phyloP scores from a whole-genome alignment of 2,888 invertebrate genomes.

The Danaus chrysippus region DNA sequence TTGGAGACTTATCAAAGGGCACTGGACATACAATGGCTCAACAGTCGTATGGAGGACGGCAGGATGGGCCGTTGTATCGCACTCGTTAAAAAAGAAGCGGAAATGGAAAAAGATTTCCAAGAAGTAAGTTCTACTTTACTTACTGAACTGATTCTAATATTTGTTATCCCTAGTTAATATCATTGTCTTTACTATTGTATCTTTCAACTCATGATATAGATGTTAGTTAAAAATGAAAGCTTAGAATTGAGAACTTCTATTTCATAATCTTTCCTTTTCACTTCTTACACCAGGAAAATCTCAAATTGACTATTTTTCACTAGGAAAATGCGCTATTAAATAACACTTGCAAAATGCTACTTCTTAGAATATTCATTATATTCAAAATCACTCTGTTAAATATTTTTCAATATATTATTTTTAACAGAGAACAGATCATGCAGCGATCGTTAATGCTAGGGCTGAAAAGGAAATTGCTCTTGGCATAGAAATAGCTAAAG shows the following conservation, averaged over 20 bases:
- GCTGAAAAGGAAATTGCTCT: conserved; percentile 56
- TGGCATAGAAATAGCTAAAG: conserved; percentile 56
- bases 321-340: too few relatives aligned
- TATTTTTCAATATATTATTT: background rate
- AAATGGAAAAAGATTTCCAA: conserved; percentile 67
- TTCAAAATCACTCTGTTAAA: background rate
- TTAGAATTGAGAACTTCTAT: too few relatives aligned
- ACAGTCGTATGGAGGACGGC: conserved; percentile 67
- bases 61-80: conserved; percentile 66
- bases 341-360: too few relatives aligned
- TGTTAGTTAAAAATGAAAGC: too few relatives aligned
- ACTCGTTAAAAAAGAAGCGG: conserved; percentile 59
- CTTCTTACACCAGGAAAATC: too few relatives aligned
- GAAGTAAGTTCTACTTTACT: conserved; percentile 44
- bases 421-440: conserved; percentile 66
- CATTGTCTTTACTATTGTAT: background rate
- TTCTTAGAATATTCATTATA: too few relatives aligned
- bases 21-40: conserved; percentile 63
- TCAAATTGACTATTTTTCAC: too few relatives aligned
- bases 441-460: conserved; percentile 60
- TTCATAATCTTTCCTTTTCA: too few relatives aligned
- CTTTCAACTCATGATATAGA: background rate
- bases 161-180: too few relatives aligned
- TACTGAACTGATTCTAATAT: too few relatives aligned
- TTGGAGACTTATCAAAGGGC: conserved; percentile 55